phyloP scores from a whole-genome alignment of 2,888 invertebrate genomes.

The Lasioglossum lativentre region DNA sequence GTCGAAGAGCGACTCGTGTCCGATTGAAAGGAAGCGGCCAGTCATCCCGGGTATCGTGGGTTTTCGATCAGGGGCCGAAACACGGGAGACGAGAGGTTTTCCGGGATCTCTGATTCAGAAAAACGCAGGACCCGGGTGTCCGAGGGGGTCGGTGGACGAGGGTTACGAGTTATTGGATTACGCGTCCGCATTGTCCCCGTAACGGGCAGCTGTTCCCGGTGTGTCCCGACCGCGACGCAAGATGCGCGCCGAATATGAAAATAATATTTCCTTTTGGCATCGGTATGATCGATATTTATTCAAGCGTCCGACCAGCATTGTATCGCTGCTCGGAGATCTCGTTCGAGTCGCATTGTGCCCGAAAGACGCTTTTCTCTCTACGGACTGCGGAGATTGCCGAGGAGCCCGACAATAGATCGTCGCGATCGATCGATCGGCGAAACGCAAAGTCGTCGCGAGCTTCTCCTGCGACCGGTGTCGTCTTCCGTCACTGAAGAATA shows the following conservation, averaged over 20 bases:
- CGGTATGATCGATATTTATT: conserved; percentile 83
- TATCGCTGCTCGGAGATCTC: conserved; percentile 42
- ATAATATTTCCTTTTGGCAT: conserved; percentile 81
- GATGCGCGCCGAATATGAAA: conserved; percentile 80
- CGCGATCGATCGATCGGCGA: background rate
- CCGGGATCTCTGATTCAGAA: conserved; percentile 17
- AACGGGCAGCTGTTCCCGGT: conserved; percentile 67
- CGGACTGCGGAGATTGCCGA: conserved; percentile 25
- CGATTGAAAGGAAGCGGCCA: conserved; percentile 3
- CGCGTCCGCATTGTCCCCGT: conserved; percentile 74
- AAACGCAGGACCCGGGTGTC: conserved; percentile 10
- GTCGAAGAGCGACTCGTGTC: background rate
- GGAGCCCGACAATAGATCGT: conserved; percentile 14
- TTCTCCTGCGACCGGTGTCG: background rate
- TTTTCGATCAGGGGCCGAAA: background rate
- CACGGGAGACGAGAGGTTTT: background rate
- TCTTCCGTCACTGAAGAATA: background rate
- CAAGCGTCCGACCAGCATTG: conserved; percentile 69
- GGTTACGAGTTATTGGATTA: conserved; percentile 79
- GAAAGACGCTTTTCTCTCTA: conserved; percentile 36
- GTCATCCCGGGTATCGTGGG: conserved; percentile 22
- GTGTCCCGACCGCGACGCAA: conserved; percentile 57
- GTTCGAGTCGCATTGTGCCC: conserved; percentile 58
- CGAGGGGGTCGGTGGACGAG: conserved; percentile 29
- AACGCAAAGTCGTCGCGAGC: conserved; percentile 17